phyloP scores from a whole-genome alignment of 2,888 invertebrate species.

The Sinodicranocentrus sp. region DNA sequence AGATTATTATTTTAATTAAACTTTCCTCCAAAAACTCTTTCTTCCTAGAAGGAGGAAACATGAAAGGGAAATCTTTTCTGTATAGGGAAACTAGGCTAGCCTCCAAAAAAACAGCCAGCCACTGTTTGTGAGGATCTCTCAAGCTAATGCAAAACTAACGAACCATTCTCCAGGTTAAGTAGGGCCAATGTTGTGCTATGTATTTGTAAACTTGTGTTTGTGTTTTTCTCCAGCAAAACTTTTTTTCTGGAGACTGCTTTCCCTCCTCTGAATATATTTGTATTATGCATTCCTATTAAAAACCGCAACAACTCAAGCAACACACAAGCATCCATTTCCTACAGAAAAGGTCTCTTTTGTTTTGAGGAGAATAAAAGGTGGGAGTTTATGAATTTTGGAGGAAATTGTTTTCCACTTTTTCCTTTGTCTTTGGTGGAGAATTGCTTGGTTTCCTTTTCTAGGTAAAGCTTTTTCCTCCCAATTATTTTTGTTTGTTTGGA shows the following conservation, averaged over 20 bases:
- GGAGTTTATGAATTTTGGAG: conserved; percentile 7
- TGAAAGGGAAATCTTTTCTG: conserved; percentile 2
- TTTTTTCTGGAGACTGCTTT: too few species aligned
- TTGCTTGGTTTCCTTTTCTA: too few species aligned
- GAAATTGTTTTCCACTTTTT: not conserved
- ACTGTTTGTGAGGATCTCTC: not conserved
- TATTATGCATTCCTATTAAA: conserved; percentile 11
- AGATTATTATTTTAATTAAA: conserved; percentile 40
- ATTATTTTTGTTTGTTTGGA: too few species aligned
- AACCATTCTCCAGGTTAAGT: conserved; percentile 16
- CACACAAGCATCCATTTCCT: too few species aligned
- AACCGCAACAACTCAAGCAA: not conserved
- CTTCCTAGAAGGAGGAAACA: not conserved
- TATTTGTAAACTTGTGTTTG: too few species aligned
- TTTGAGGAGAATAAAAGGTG: conserved; percentile 11
- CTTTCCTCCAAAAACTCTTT: conserved; percentile 25
- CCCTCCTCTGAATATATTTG: not conserved
- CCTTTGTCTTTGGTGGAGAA: too few species aligned
- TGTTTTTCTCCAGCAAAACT: too few species aligned
- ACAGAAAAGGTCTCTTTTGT: too few species aligned
- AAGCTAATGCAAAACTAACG: conserved; percentile 10
- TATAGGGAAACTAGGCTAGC: conserved; percentile 10
- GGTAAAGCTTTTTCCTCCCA: too few species aligned
- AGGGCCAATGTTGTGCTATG: too few species aligned
- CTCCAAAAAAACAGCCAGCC: too few species aligned